These are phyloP conservation scores for Egretta garzetta DNA, from an alignment of 2,113 vertebrate species.

Conservation along the genomic window DNA sequence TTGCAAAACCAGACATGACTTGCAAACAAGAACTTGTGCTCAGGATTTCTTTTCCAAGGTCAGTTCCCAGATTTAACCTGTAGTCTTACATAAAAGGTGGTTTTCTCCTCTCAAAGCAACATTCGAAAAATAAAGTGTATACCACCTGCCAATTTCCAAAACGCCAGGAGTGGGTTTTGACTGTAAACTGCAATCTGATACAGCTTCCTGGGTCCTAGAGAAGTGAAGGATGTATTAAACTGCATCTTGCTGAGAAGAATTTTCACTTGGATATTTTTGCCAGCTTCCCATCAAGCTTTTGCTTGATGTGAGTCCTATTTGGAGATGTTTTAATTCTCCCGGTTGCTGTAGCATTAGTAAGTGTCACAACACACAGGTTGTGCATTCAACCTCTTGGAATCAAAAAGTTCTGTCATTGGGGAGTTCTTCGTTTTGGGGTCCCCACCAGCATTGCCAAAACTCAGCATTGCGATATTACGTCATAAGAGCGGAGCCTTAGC, in stretches of 20 bases:
- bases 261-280: neutral
- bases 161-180: neutral
- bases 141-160: neutral
- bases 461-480: neutral
- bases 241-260: neutral
- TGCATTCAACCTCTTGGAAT: neutral
- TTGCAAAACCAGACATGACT: neutral
- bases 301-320: neutral
- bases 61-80: neutral
- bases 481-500: neutral
- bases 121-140: neutral
- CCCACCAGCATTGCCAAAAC: neutral
- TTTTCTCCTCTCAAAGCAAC: slow-evolving; percentile 12
- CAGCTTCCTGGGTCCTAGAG: neutral
- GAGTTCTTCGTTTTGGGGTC: neutral
- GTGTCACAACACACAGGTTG: neutral
- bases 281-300: neutral
- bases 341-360: neutral
- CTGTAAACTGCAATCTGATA: neutral
- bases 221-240: neutral
- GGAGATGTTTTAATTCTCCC: neutral
- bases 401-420: neutral
- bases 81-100: neutral
- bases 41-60: neutral
- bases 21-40: neutral